These are phyloP conservation scores for Antechinus flavipes DNA, from an alignment of 2,113 vertebrate species.

Conservation along the genomic window DNA sequence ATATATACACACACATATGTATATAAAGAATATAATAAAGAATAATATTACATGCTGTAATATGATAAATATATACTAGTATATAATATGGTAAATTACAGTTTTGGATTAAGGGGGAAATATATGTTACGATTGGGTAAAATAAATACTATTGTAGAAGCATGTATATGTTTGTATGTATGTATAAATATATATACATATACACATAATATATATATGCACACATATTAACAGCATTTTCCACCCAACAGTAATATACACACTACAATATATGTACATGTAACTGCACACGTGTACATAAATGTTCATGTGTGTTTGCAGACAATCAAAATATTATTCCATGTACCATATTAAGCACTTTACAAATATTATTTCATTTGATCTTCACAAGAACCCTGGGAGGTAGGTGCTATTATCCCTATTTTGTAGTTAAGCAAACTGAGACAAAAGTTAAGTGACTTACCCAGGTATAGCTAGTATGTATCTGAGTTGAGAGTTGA, in stretches of 20 bases:
- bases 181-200: background rate
- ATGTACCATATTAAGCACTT: background rate
- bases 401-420: background rate
- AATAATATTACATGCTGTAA: too few relatives aligned
- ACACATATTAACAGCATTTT: background rate
- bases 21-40: too few relatives aligned
- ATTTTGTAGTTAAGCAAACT: background rate
- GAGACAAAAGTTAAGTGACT: background rate
- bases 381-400: background rate
- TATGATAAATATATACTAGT: too few relatives aligned
- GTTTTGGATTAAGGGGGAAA: background rate
- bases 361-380: background rate
- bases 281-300: too few relatives aligned
- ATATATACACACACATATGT: too few relatives aligned
- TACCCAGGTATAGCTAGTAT: background rate
- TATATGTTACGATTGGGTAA: background rate
- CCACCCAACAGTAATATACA: background rate
- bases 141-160: background rate
- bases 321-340: background rate
- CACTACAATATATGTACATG: background rate
- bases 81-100: background rate
- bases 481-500: background rate
- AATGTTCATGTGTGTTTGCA: too few relatives aligned
- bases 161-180: background rate
- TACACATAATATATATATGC: background rate